Evolutionary conservation across 2,113 vertebrate genomes (phyloP), one percentile per base, ranked within the genome.

Genomic region (Megaleporinus macrocephalus): DNA sequence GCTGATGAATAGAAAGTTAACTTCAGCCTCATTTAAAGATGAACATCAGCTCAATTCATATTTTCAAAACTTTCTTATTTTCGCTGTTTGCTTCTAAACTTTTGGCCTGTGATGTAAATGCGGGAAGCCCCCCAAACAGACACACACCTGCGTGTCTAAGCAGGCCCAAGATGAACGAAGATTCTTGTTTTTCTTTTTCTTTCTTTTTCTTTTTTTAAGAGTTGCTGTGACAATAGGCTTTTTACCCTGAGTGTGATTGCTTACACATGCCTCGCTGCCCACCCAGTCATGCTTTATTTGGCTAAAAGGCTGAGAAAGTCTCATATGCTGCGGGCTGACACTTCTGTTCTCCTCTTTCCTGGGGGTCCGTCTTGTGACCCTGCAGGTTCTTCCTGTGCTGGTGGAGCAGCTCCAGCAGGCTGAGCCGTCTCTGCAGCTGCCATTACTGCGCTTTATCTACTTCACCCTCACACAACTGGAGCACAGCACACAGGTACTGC

Each of bases 391-490:
- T 76, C 96, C 96, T 6, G 1, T 95, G 62, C 88, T 95, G 87
- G 80, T 93, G 57, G 95, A 96, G 79, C 96, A 97, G 76, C 94
- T 98, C 66, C 94, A 94, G 72, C 94, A 89, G 89, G 90, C 94
- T 83, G 94, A 94, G 53, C 55, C 86, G 6, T 90, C 90, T 73
- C 87, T 96, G 20, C 93, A 95, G 0, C 16, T 95, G 16, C 89
- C 93, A 53, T 86, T 97, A 15, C 80, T 97, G 55, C 94, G 92
- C 83, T 95, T 96, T 86, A 93, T 95, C 86, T 95, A 96, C 87
- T 95, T 94, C 93, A 87, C 92, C 79, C 4, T 99, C 88, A 92
- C 93, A 83, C 94, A 95, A 27, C 85, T 97, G 57, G 95, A 96
- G 73, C 89, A 59, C 24, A 90, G 89, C 78, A 55, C 78, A 59